Evolutionary conservation across 2,797 vertebrate genomes (phyloP), one percentile per base, ranked within the genome.

Genomic region (Chiroxiphia lanceolata): DNA sequence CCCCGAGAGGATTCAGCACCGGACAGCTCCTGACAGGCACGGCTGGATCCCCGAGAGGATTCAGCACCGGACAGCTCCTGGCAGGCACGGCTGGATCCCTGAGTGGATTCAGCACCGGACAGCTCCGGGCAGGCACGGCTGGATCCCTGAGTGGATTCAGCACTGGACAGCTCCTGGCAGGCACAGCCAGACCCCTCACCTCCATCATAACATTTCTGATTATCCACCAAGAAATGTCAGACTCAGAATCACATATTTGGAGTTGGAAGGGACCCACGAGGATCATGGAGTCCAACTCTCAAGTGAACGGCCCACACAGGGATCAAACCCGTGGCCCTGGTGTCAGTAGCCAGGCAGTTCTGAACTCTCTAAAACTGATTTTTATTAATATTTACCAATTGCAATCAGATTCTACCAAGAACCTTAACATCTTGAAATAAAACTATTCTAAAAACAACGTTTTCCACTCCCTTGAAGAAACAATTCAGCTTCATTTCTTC

Each of bases 81-180:
- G 14, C 40, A 40, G 40, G 38, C 12, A 34, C 2, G 4, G 22
- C 9, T 25, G 9, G 14, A 1, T 2, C 8, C 6, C 13, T 11
- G 21, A 47, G 45, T 3, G 20, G 34, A 15, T 50, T 21, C 67
- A 69, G 34, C 34, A 4, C 68, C n/a, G n/a, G n/a, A 34, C 56
- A 57, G 54, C 38, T 51, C 48, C 34, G 7, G 8, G 10, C 15
- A 67, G 38, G 31, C 17, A 44, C 2, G 0, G 69, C 6, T 25
- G 9, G 14, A 1, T 2, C 8, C 6, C 13, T 11, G 21, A 47
- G 45, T 3, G 20, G 34, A 15, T 50, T 21, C 67, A 69, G 34
- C 34, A 4, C 68, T 6, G 51, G 50, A 54, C 47, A 68, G 40
- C 51, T 33, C 50, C 23, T 4, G 38, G 34, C 14, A 38, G 50